Evolutionary conservation across 2,888 invertebrate genomes (phyloP), one percentile per base, ranked within the genome.

Genomic region (Mythimna vitellina): DNA sequence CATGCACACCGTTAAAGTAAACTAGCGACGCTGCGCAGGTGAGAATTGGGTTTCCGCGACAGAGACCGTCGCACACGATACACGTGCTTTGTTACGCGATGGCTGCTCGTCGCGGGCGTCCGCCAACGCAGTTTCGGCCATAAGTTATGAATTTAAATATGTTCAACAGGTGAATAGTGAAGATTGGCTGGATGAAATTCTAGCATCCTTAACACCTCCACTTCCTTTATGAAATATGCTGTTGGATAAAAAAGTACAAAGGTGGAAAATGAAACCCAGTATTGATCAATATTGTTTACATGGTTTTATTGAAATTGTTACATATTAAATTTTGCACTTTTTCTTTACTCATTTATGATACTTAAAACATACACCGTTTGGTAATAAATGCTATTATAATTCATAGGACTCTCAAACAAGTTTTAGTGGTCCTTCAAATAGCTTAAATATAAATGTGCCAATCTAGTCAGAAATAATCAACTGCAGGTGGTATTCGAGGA

Each of bases 311-410:
- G 94, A 95, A 95, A 93, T 93, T 93, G 92, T 94, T 95, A 96
- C 95, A 96, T 95, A 93, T 91, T 94, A 93, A 96, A 95, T 95
- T 96, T 96, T 96, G 96, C 95, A 96, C 96, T 96, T 94, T 93
- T 92, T 91, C 89, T 92, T 95, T 94, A 94, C 89, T 93, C 91
- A 90, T 93, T 86, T 84, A 93, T 89, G 92, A 94, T 95, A 95
- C 91, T 95, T 94, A 93, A 95, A 95, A 95, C 95, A 92, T 94
- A 94, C 94, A 95, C 94, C 93, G 88, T 95, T 95, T 95, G 95
- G 95, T 96, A 95, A 94, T 96, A 96, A 96, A 96, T 96, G 96
- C 96, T 96, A 95, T 95, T 91, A 91, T 94, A 93, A 93, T 91
- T 92, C 89, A 86, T 91, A 92, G 93, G 93, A 95, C 93, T 93